A percentile compares a stretch with the other conserved stretches of the same genome.
Conservation (phyloP, 2,797 vertebrate species). For the Enteromius paludinosus region DNA sequence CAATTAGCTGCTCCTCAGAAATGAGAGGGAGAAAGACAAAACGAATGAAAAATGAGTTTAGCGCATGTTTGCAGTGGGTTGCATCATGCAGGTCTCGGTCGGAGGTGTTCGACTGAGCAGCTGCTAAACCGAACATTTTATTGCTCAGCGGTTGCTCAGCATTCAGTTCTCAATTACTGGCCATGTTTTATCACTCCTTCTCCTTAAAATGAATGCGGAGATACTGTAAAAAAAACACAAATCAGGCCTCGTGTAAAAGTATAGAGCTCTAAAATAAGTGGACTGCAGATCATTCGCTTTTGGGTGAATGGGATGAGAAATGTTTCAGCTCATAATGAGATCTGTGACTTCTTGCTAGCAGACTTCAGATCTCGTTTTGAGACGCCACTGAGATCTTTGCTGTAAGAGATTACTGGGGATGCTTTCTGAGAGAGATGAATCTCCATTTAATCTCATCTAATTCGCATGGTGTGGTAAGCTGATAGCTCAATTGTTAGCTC, state of each 20-base stretch:
- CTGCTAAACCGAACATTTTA: conserved; percentile 59
- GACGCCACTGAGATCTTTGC: not conserved
- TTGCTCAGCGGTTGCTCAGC: conserved; percentile 46
- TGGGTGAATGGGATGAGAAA: not conserved
- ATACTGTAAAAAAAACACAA: not conserved
- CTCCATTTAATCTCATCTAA: not conserved
- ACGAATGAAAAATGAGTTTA: not conserved
- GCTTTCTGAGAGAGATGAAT: not conserved
- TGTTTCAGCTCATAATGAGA: not conserved
- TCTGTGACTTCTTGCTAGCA: not conserved
- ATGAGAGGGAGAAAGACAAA: conserved; percentile 7
- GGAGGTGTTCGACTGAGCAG: conserved; percentile 55
- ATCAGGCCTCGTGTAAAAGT: not conserved
- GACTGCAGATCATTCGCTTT: not conserved
- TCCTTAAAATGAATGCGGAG: not conserved
- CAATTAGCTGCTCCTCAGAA: conserved; percentile 24
- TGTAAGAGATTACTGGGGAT: not conserved
- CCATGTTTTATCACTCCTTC: not conserved
- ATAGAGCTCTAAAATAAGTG: not conserved
- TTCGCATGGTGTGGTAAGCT: too few relatives aligned
- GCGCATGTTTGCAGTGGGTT: conserved; percentile 40
- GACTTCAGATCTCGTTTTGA: not conserved
- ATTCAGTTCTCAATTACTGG: not conserved
- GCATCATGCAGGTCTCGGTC: conserved; percentile 44
- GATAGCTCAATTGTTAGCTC: too few relatives aligned